Conservation (phyloP, 2,888 invertebrate species). For the Danaus chrysippus region DNA sequence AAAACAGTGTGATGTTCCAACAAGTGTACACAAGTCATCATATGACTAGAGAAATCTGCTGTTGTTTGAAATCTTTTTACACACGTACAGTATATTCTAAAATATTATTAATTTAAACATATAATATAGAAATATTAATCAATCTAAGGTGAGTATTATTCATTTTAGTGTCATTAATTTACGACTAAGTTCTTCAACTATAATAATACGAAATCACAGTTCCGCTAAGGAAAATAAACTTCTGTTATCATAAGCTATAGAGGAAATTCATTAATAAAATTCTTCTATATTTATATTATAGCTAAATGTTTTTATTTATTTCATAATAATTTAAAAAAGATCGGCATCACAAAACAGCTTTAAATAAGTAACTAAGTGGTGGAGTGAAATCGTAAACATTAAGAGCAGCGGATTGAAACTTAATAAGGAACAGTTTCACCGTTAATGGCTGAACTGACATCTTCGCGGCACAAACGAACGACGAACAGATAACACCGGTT, state of each 20-base stretch:
- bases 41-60: conserved; percentile 29
- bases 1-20: conserved; percentile 12
- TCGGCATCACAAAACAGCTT: conserved; percentile 42
- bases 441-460: conserved; percentile 60
- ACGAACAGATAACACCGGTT: conserved; percentile 49
- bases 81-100: conserved; percentile 7
- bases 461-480: conserved; percentile 55
- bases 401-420: conserved; percentile 49
- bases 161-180: too few species aligned
- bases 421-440: conserved; percentile 65
- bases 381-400: conserved; percentile 47
- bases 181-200: too few species aligned
- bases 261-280: too few species aligned
- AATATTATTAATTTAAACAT: conserved; percentile 25
- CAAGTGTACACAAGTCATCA: conserved; percentile 18
- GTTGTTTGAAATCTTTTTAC: conserved; percentile 24
- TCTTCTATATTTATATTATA: too few species aligned
- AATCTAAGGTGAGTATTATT: too few species aligned
- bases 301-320: conserved; percentile 15
- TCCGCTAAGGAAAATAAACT: too few species aligned
- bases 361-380: conserved; percentile 42
- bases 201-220: too few species aligned
- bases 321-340: conserved; percentile 5
- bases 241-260: too few species aligned
- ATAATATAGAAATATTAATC: too few species aligned